phyloP scores from a whole-genome alignment of 2,888 invertebrate species.

The Drosophila merina region DNA sequence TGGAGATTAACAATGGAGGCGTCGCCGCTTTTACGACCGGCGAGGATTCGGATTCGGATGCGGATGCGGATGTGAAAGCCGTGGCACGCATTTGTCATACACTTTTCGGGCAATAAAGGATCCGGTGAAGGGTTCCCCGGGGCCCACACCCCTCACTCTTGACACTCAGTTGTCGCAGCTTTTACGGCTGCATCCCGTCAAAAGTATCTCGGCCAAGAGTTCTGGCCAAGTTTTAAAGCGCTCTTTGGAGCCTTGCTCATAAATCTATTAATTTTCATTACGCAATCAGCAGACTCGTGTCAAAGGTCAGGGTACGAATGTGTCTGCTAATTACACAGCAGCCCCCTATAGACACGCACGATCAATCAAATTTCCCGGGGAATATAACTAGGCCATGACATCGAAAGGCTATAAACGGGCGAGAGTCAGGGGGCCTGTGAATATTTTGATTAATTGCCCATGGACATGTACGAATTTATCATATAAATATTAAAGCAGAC shows the following conservation, averaged over 20 bases:
- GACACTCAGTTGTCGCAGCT: conserved; percentile 8
- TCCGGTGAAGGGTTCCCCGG: conserved; percentile 45
- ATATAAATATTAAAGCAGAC: conserved; percentile 41
- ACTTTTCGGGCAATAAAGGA: conserved; percentile 69
- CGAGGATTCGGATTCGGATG: conserved; percentile 10
- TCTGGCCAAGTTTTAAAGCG: conserved; percentile 33
- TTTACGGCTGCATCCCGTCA: conserved; percentile 32
- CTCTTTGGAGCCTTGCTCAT: conserved; percentile 36
- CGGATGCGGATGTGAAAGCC: conserved; percentile 17
- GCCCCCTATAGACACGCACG: conserved; percentile 5
- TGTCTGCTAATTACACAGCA: conserved; percentile 54
- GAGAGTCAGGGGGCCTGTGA: conserved; percentile 13
- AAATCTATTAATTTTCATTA: conserved; percentile 58
- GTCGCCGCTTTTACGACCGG: conserved; percentile 61
- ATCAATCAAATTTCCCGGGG: conserved; percentile 30
- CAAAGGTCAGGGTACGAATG: conserved; percentile 45
- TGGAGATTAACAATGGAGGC: conserved; percentile 61
- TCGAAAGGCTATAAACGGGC: background rate
- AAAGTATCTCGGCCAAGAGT: conserved; percentile 15
- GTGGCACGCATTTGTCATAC: conserved; percentile 70
- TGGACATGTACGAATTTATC: conserved; percentile 34
- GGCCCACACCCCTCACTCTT: conserved; percentile 1
- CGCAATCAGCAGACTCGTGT: conserved; percentile 48
- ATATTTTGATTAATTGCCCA: conserved; percentile 42
- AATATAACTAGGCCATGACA: conserved; percentile 10